Evolutionary conservation across 2,113 vertebrate genomes (phyloP).

Genomic region (Lethenteron camtschaticum): DNA sequence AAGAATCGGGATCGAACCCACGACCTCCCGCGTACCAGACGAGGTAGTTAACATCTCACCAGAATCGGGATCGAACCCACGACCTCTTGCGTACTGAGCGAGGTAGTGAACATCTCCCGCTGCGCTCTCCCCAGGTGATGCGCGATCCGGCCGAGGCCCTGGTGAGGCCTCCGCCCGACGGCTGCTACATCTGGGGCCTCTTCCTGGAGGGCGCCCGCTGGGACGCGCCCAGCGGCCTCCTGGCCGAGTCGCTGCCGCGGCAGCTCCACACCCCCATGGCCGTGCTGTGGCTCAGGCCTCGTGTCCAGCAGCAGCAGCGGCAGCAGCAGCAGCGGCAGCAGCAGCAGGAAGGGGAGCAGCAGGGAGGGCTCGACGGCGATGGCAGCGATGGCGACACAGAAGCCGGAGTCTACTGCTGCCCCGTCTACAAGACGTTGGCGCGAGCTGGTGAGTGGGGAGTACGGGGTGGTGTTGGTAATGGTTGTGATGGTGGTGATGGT

Average conservation of each 20-base stretch:
- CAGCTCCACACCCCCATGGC: conserved; percentile 67
- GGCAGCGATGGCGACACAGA: too few species aligned
- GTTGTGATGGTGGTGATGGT: too few species aligned
- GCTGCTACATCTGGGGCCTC: conserved; percentile 54
- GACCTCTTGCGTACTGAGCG: too few species aligned
- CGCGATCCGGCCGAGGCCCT: conserved; percentile 20
- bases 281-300: conserved; percentile 45
- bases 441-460: conserved; percentile 34
- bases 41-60: too few species aligned
- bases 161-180: conserved; percentile 22
- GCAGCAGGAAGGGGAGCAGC: too few species aligned
- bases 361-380: too few species aligned
- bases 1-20: too few species aligned
- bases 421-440: conserved; percentile 71
- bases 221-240: conserved; percentile 19
- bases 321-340: neutral
- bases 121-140: conserved; percentile 28
- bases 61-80: too few species aligned
- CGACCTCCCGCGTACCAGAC: too few species aligned
- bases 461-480: too few species aligned
- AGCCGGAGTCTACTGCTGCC: conserved; percentile 41
- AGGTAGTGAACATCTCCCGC: neutral
- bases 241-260: conserved; percentile 40
- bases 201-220: conserved; percentile 66
- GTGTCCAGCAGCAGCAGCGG: conserved; percentile 24